These are phyloP conservation scores for Mizuhopecten yessoensis DNA, from an alignment of 1,140 invertebrate genomes.

Conservation along the genomic window DNA sequence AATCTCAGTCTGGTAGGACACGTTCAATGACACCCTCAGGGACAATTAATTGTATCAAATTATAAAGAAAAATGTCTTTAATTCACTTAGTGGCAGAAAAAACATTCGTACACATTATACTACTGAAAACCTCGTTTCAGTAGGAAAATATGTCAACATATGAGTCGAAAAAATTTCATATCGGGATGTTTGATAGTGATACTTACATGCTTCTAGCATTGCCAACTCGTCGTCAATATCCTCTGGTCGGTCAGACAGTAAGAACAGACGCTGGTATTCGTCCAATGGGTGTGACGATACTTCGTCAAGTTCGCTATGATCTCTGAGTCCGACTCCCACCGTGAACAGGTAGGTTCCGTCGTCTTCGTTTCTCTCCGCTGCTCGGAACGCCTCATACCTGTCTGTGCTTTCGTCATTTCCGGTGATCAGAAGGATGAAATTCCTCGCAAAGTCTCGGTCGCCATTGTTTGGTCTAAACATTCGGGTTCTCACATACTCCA, in stretches of 20 bases:
- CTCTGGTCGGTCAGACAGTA: not conserved
- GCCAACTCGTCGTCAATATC: not conserved
- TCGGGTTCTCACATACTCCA: slow-evolving; percentile 66
- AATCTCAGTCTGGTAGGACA: too few species aligned
- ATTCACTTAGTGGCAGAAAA: too few species aligned
- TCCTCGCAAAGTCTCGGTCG: slow-evolving; percentile 68
- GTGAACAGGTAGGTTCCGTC: slow-evolving; percentile 71
- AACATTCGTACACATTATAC: too few species aligned
- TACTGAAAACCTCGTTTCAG: too few species aligned
- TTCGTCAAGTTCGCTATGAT: slow-evolving; percentile 70
- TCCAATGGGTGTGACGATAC: slow-evolving; percentile 55
- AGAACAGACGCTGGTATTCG: slow-evolving; percentile 50
- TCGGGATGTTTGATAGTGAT: not conserved
- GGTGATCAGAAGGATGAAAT: slow-evolving; percentile 71
- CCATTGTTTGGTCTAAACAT: slow-evolving; percentile 71
- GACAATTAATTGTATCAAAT: too few species aligned
- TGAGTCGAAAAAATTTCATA: too few species aligned
- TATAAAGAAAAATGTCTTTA: too few species aligned
- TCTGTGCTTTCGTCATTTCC: slow-evolving; percentile 73
- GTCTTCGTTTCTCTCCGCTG: slow-evolving; percentile 66
- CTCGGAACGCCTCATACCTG: slow-evolving; percentile 65
- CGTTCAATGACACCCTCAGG: too few species aligned
- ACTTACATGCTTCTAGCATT: not conserved
- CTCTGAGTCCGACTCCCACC: slow-evolving; percentile 72
- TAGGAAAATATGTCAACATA: too few species aligned